Evolutionary conservation across 2,113 vertebrate genomes (phyloP), one percentile per base, ranked within the genome.

Genomic region (Cathartes aura): DNA sequence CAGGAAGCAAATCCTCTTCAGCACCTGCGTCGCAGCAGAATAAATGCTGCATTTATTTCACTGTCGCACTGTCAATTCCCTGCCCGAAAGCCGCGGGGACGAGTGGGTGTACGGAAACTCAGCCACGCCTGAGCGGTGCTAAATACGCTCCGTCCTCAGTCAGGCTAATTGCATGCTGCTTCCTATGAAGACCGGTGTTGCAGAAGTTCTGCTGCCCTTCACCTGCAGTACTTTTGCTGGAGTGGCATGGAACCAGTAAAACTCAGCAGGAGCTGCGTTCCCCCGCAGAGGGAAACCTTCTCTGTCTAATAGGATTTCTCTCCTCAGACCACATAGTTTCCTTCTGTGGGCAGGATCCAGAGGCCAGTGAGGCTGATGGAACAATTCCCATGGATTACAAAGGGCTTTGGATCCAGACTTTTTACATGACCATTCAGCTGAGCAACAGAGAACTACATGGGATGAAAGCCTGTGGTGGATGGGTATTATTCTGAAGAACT

Each of bases 401-500:
- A 34, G 23, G 47, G 58, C 52, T 89, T 32, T 66, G 63, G 63
- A 36, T 52, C 42, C 75, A 34, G 19, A 6, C 15, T 27, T 72
- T 36, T 5, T 8, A 36, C 36, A 3, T 1, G 1, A 2, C 9
- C 26, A 0, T 6, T 56, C 59, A 11, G 22, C 89, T 45, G n/a
- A 53, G 56, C 10, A 17, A 58, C 6, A 21, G 17, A 17, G 36
- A 52, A 24, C 58, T 15, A 12, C 21, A 5, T 0, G 53, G 62
- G 66, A 32, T 3, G 62, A 10, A 56, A 26, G 7, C 34, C 34
- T 13, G 56, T 1, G 71, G 34, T 5, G 67, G 63, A 4, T 2
- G 3, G 38, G 66, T 45, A n/a, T n/a, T 26, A 34, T 56, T 47
- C 52, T 13, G 71, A 84, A 80, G 24, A 75, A 99, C 99, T 99